phyloP scores from a whole-genome alignment of 2,113 vertebrate genomes.

The Halichoeres trimaculatus region DNA sequence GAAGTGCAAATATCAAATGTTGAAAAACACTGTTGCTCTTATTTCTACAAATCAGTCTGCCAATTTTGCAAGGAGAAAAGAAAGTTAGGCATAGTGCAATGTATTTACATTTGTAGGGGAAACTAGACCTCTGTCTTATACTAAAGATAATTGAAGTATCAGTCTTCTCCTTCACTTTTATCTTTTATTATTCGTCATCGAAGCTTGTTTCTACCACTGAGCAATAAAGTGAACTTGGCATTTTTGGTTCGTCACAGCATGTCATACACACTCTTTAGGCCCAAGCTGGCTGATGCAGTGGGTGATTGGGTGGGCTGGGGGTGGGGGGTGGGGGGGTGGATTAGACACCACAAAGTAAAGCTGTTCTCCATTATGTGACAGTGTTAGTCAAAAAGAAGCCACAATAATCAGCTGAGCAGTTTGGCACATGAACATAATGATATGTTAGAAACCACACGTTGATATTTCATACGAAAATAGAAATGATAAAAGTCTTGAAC shows the following conservation, averaged over 20 bases:
- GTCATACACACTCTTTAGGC: not conserved
- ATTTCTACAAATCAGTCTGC: not conserved
- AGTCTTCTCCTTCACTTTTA: not conserved
- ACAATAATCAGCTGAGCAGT: conserved; percentile 36
- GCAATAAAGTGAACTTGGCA: not conserved
- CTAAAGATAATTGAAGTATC: not conserved
- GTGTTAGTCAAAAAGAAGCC: conserved; percentile 27
- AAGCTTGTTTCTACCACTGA: not conserved
- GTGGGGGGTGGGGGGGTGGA: not conserved
- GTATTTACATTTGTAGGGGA: not conserved
- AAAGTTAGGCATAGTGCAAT: not conserved
- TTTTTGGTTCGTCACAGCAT: not conserved
- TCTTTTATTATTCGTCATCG: not conserved
- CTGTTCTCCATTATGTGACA: not conserved
- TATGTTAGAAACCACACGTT: conserved; percentile 36
- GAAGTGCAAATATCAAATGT: not conserved
- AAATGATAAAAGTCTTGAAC: conserved; percentile 48
- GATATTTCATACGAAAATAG: conserved; percentile 68
- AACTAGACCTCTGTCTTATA: not conserved
- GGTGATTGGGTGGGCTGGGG: not conserved
- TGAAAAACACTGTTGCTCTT: not conserved
- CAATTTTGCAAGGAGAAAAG: too few relatives aligned
- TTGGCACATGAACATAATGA: conserved; percentile 71
- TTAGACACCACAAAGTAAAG: conserved; percentile 7
- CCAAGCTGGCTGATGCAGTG: too few relatives aligned